Percentiles rank a stretch among this genome's conserved stretches.
Conservation (phyloP, 1,140 invertebrate species). For the Ooceraea biroi region DNA sequence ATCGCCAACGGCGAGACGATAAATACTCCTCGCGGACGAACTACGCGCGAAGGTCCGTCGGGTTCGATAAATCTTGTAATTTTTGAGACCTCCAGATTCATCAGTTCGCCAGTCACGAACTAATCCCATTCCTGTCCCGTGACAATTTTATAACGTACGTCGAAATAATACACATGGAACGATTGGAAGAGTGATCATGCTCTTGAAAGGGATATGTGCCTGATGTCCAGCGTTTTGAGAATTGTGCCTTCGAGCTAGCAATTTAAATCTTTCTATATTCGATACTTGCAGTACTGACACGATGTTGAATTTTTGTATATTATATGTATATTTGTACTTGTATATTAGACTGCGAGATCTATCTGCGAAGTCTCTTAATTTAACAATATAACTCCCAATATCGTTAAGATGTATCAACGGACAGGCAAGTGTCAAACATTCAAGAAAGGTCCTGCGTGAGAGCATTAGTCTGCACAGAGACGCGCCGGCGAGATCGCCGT, state of each 20-base stretch:
- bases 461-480: neutral
- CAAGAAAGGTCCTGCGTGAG: neutral
- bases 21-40: neutral
- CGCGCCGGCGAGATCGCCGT: conserved; percentile 2
- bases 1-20: neutral
- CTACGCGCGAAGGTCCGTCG: neutral
- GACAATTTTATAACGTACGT: no score
- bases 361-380: no score
- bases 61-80: neutral
- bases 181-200: no score
- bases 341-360: neutral
- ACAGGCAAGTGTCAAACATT: neutral
- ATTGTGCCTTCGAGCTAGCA: no score
- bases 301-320: no score
- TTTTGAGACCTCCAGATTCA: neutral
- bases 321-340: no score
- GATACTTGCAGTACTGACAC: no score
- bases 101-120: neutral
- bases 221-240: no score
- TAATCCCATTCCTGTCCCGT: no score
- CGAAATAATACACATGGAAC: no score
- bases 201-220: no score
- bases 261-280: no score
- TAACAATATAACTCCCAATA: neutral
- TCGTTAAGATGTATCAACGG: neutral